Conservation (phyloP, 2,797 vertebrate genomes). For the Fundulus diaphanus region DNA sequence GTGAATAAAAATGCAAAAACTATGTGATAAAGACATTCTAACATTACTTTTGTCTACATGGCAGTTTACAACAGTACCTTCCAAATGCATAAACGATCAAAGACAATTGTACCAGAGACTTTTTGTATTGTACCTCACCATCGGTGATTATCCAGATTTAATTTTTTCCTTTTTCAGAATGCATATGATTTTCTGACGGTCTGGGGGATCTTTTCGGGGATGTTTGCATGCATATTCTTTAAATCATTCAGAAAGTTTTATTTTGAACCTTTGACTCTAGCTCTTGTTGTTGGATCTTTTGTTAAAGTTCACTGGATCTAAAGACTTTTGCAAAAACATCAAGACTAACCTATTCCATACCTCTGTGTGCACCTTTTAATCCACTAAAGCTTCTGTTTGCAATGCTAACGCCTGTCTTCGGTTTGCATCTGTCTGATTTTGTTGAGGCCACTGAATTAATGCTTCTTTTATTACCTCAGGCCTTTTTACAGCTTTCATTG, state of each 20-base stretch:
- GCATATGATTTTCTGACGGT: neutral
- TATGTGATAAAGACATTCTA: neutral
- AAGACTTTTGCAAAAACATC: neutral
- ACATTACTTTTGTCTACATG: neutral
- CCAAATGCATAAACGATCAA: neutral
- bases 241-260: neutral
- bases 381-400: neutral
- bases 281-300: neutral
- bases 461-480: constrained; percentile 1
- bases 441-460: constrained; percentile 2
- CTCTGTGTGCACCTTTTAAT: neutral
- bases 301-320: neutral
- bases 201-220: neutral
- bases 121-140: neutral
- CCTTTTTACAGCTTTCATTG: constrained; percentile 1
- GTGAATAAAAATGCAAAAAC: neutral
- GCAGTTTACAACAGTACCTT: neutral
- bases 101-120: neutral
- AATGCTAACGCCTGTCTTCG: neutral
- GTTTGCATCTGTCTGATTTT: constrained; percentile 6
- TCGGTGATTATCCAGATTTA: neutral
- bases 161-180: neutral
- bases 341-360: neutral
- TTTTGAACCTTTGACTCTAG: neutral
- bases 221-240: neutral